Conservation (phyloP, 2,888 invertebrate genomes). For the Lasioglossum malachurum region DNA sequence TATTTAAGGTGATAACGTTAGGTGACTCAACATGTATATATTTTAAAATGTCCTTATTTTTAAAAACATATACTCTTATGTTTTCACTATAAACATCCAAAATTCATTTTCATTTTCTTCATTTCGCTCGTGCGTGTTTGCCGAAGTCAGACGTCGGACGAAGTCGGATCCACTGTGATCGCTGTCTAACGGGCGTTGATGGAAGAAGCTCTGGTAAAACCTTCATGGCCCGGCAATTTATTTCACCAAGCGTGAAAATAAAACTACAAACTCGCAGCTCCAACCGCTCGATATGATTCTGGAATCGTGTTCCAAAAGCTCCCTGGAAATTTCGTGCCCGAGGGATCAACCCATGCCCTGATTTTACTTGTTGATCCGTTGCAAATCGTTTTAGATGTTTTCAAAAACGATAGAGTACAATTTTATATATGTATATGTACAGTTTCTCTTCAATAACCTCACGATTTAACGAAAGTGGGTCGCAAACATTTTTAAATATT, state of each 20-base stretch:
- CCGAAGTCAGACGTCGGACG: no score
- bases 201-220: background rate
- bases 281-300: background rate
- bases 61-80: no score
- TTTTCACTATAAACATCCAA: no score
- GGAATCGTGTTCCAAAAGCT: background rate
- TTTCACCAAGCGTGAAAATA: background rate
- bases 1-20: no score
- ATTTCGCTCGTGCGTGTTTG: no score
- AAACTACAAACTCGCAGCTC: background rate
- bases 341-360: background rate
- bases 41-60: no score
- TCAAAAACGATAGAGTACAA: background rate
- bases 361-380: background rate
- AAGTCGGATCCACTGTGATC: no score
- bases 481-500: no score
- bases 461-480: no score
- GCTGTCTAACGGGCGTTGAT: background rate
- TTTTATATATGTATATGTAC: background rate
- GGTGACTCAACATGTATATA: no score
- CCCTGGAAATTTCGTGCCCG: background rate
- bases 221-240: constrained; percentile 23
- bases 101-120: no score
- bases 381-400: background rate
- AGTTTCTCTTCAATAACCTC: no score